A percentile compares a stretch with the other conserved stretches of the same genome.
Conservation (phyloP, 1,140 invertebrate species). For the Zophobas atratus region DNA sequence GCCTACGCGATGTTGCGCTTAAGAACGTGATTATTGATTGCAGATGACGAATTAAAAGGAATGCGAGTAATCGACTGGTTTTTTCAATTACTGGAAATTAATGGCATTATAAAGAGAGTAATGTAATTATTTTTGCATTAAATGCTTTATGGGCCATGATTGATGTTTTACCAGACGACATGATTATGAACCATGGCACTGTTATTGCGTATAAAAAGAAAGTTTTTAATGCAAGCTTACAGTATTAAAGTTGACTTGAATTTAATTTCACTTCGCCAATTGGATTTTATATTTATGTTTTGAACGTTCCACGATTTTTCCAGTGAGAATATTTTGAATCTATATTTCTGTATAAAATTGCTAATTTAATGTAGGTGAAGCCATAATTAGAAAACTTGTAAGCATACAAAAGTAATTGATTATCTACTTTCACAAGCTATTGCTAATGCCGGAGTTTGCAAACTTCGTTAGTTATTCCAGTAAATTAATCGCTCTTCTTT, state of each 20-base stretch:
- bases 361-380: not conserved
- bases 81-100: conserved; percentile 38
- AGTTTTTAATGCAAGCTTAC: too few species aligned
- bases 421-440: conserved; percentile 21
- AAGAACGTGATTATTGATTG: conserved; percentile 17
- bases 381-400: conserved; percentile 28
- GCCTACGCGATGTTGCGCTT: not conserved
- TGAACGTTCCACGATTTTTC: not conserved
- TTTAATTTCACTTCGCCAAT: too few species aligned
- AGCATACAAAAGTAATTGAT: conserved; percentile 30
- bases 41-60: conserved; percentile 20
- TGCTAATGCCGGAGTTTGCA: conserved; percentile 15
- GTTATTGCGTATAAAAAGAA: not conserved
- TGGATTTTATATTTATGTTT: too few species aligned
- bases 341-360: not conserved
- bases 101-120: conserved; percentile 3
- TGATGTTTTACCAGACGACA: not conserved
- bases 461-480: conserved; percentile 40
- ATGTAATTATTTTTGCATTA: conserved; percentile 38
- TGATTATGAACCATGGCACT: conserved; percentile 1
- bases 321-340: not conserved
- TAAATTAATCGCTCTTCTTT: conserved; percentile 32
- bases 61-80: conserved; percentile 3
- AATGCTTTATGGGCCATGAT: conserved; percentile 1
- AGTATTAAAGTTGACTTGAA: too few species aligned